phyloP scores from a whole-genome alignment of 2,113 vertebrate genomes.

The Heliornis fulica region DNA sequence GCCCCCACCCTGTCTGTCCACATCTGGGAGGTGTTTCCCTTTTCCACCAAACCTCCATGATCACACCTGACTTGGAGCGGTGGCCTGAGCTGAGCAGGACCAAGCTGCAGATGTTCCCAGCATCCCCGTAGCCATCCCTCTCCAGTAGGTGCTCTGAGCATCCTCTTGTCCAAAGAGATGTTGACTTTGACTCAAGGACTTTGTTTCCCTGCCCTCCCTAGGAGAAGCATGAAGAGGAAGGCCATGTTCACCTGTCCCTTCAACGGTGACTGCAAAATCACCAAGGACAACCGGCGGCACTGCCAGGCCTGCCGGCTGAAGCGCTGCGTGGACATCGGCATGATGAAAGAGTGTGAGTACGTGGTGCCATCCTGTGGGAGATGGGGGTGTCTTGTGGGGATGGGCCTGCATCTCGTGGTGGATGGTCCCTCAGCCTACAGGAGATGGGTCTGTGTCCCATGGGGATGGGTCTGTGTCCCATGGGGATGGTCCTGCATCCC shows the following conservation, averaged over 20 bases:
- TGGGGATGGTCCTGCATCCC: too few species aligned
- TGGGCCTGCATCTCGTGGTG: too few species aligned
- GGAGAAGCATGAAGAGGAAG: conserved; percentile 97
- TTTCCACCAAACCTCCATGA: not conserved
- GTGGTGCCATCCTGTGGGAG: too few species aligned
- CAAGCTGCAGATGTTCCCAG: not conserved
- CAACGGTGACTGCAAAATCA: conserved; percentile 91
- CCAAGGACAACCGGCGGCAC: conserved; percentile 97
- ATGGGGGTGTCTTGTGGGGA: too few species aligned
- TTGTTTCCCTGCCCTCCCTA: not conserved
- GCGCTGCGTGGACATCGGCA: conserved; percentile 95
- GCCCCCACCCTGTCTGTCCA: too few species aligned
- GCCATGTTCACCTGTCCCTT: conserved; percentile 94
- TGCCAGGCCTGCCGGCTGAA: conserved; percentile 96
- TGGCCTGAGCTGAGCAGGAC: not conserved
- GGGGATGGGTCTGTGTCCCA: too few species aligned
- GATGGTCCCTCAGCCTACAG: too few species aligned
- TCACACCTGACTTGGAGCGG: accelerated
- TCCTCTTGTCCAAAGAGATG: accelerated
- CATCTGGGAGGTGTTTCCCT: not conserved
- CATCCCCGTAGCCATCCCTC: not conserved
- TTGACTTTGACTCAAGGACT: not conserved
- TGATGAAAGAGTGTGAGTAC: conserved; percentile 99
- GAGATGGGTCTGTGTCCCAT: too few species aligned
- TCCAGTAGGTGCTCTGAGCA: too few species aligned